phyloP scores from a whole-genome alignment of 2,113 vertebrate genomes.

The Bettongia penicillata region DNA sequence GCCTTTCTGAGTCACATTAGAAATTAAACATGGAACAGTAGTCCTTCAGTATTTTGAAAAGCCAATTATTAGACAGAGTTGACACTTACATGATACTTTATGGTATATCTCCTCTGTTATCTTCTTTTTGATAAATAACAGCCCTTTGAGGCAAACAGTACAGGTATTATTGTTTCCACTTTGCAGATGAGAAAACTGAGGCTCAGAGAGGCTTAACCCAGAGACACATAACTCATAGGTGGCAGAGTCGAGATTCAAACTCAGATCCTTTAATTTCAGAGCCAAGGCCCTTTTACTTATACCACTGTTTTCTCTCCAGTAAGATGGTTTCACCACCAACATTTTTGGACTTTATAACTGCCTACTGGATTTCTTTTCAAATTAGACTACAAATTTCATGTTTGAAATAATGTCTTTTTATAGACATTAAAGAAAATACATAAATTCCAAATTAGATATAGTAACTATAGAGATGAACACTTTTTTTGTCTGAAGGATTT shows the following conservation, averaged over 20 bases:
- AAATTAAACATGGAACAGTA: background rate
- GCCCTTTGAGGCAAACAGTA: background rate
- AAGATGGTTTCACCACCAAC: background rate
- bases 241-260: background rate
- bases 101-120: background rate
- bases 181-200: background rate
- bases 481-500: background rate
- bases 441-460: background rate
- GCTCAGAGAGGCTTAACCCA: background rate
- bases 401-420: slow-evolving; percentile 19
- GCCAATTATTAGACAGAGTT: background rate
- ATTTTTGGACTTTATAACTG: slow-evolving; percentile 43
- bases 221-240: background rate
- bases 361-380: background rate
- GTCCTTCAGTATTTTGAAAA: background rate
- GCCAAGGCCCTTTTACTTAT: background rate
- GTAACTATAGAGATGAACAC: background rate
- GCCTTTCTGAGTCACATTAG: slow-evolving; percentile 12
- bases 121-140: background rate
- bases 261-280: background rate
- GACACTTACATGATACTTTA: background rate
- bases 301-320: background rate
- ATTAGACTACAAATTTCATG: slow-evolving; percentile 4
- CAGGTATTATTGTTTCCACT: background rate
- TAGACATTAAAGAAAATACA: background rate